phyloP scores from a whole-genome alignment of 2,888 invertebrate genomes.

The Volucella inflata region DNA sequence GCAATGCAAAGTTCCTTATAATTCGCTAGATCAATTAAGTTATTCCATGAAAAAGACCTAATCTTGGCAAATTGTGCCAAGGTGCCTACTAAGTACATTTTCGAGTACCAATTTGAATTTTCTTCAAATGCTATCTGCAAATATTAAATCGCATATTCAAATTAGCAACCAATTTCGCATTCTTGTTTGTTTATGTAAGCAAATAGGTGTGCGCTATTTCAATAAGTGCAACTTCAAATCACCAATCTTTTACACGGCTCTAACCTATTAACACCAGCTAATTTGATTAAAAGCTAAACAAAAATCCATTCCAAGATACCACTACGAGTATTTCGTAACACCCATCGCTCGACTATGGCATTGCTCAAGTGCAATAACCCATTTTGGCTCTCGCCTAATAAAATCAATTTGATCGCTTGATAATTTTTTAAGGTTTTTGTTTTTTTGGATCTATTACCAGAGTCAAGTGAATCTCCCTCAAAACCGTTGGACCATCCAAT shows the following conservation, averaged over 20 bases:
- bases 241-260: neutral
- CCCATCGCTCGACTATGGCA: neutral
- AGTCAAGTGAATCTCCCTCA: neutral
- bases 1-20: no score
- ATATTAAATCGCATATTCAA: neutral
- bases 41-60: no score
- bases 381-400: slow-evolving; percentile 25
- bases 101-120: no score
- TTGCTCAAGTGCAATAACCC: slow-evolving; percentile 49
- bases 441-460: slow-evolving; percentile 1
- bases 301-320: neutral
- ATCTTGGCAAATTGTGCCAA: no score
- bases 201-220: neutral
- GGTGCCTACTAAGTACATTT: no score
- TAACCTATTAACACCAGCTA: slow-evolving; percentile 41
- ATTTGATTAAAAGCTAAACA: slow-evolving; percentile 40
- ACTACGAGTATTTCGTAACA: slow-evolving; percentile 20
- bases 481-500: neutral
- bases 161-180: slow-evolving; percentile 9
- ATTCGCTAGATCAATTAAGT: no score
- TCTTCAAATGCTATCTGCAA: no score
- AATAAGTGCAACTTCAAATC: neutral
- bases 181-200: neutral
- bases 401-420: slow-evolving; percentile 35
- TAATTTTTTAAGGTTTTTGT: neutral